phyloP scores from a whole-genome alignment of 2,888 invertebrate species.

The Cataglyphis albicans region DNA sequence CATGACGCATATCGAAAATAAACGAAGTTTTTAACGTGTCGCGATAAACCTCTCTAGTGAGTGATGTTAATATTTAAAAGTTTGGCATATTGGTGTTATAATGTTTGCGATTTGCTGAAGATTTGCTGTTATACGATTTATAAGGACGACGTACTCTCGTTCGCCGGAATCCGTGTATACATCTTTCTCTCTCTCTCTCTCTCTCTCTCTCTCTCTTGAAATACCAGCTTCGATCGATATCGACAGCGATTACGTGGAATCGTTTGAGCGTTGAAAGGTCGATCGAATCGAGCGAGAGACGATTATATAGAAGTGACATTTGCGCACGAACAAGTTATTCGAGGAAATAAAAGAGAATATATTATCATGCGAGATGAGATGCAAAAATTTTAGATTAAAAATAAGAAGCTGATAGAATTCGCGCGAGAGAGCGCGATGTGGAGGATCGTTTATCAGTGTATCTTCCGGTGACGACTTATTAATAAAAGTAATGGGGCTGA shows the following conservation, averaged over 20 bases:
- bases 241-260: constrained; percentile 38
- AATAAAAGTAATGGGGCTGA: constrained; percentile 2
- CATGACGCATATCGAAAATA: neutral
- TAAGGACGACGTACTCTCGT: neutral
- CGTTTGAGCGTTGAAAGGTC: constrained; percentile 44
- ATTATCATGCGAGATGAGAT: neutral
- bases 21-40: neutral
- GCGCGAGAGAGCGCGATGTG: neutral
- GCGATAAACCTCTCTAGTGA: neutral
- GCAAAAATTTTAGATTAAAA: neutral
- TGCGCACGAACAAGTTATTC: neutral
- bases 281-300: constrained; percentile 33
- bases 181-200: constrained; percentile 7
- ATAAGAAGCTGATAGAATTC: neutral
- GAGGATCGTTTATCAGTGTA: constrained; percentile 8
- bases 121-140: constrained; percentile 1
- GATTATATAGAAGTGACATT: constrained; percentile 38
- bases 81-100: constrained; percentile 8
- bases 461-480: neutral
- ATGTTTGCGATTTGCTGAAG: neutral
- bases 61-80: constrained; percentile 7
- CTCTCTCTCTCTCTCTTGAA: constrained; percentile 18
- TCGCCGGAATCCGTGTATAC: neutral
- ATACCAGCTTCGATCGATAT: constrained; percentile 59
- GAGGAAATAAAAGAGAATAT: too few species aligned